Evolutionary conservation across 2,888 invertebrate species (phyloP).

Genomic region (Drosophila barbarae): DNA sequence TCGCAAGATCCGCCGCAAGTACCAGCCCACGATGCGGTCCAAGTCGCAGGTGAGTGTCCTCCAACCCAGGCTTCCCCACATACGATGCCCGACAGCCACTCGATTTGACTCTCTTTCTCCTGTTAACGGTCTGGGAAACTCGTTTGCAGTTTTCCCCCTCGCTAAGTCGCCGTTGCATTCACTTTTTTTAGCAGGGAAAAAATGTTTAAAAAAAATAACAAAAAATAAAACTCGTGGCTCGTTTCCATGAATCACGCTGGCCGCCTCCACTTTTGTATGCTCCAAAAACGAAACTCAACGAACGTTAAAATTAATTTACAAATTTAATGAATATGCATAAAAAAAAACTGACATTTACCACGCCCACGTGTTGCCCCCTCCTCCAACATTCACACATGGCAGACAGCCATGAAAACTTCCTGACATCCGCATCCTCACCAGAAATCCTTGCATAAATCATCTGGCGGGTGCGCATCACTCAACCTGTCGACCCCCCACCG

Average conservation of each 20-base stretch:
- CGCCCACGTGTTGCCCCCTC: background rate
- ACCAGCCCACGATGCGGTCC: conserved; percentile 91
- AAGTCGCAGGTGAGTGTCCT: conserved; percentile 88
- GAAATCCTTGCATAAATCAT: conserved; percentile 53
- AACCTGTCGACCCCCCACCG: conserved; percentile 51
- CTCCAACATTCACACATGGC: conserved; percentile 25
- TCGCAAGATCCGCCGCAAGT: conserved; percentile 87
- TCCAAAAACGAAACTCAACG: conserved; percentile 64
- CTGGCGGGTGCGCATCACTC: conserved; percentile 54
- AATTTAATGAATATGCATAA: conserved; percentile 67
- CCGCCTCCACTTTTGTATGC: conserved; percentile 42
- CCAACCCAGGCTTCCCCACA: background rate
- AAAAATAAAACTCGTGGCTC: conserved; percentile 5
- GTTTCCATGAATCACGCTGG: conserved; percentile 53
- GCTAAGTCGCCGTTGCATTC: conserved; percentile 17
- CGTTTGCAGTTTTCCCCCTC: conserved; percentile 4
- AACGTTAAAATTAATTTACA: conserved; percentile 69
- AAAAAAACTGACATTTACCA: conserved; percentile 35
- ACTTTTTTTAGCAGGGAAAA: conserved; percentile 13
- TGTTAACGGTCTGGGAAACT: conserved; percentile 14
- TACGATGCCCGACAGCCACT: conserved; percentile 14
- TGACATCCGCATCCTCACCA: conserved; percentile 27
- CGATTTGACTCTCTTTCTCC: conserved; percentile 27
- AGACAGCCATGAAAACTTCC: conserved; percentile 30
- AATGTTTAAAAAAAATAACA: background rate